Conservation (phyloP, 2,888 invertebrate genomes). For the Matsumyia berberina region DNA sequence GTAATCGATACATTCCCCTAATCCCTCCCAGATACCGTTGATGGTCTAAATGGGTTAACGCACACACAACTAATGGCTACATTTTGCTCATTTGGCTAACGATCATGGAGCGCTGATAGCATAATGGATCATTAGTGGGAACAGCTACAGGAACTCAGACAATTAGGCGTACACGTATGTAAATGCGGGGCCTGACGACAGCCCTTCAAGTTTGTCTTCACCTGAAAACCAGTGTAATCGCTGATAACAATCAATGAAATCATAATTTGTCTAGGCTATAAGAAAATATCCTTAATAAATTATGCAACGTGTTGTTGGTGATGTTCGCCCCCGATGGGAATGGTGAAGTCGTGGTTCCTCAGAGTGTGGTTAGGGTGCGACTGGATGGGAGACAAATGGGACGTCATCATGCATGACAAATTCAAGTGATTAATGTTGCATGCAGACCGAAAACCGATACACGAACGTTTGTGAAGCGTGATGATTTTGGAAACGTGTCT, state of each 20-base stretch:
- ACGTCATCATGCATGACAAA: constrained; percentile 62
- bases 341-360: neutral
- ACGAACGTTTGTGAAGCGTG: constrained; percentile 44
- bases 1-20: constrained; percentile 45
- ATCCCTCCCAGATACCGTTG: constrained; percentile 2
- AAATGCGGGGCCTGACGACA: constrained; percentile 4
- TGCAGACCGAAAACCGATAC: constrained; percentile 17
- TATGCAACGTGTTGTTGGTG: constrained; percentile 48
- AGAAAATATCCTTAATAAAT: constrained; percentile 56
- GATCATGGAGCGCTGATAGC: neutral
- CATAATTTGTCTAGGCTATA: constrained; percentile 47
- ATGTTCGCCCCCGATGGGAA: constrained; percentile 35
- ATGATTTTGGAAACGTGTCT: constrained; percentile 49
- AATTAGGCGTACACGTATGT: constrained; percentile 20
- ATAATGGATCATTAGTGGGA: constrained; percentile 23
- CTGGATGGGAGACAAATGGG: constrained; percentile 35
- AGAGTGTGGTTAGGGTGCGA: neutral
- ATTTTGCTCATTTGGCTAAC: constrained; percentile 26
- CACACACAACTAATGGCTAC: constrained; percentile 19
- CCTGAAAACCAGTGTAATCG: constrained; percentile 32
- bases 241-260: constrained; percentile 54
- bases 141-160: neutral
- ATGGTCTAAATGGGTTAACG: constrained; percentile 44
- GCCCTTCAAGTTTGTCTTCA: neutral
- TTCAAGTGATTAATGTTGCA: constrained; percentile 59